Percentiles rank a stretch among this genome's conserved stretches.
Conservation (phyloP, 2,797 vertebrate species). For the Thripadectes ignobilis region DNA sequence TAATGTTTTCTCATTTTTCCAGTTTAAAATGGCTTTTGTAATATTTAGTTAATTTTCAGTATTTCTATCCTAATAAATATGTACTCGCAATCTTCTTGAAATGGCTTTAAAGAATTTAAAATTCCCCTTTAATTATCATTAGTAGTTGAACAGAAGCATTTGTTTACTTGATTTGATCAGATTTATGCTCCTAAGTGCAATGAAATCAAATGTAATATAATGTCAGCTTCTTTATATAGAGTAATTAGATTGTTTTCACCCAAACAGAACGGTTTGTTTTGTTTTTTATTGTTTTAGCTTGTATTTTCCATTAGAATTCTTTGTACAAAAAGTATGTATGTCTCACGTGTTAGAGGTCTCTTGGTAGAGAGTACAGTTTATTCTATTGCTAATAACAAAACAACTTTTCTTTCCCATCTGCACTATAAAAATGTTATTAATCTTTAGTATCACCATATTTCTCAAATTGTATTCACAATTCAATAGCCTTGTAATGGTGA, state of each 20-base stretch:
- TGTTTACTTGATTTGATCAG: not conserved
- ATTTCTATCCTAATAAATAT: not conserved
- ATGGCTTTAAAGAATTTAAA: not conserved
- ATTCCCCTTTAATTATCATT: not conserved
- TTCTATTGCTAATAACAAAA: not conserved
- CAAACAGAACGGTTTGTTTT: no score
- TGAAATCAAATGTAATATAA: not conserved
- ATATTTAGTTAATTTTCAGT: not conserved
- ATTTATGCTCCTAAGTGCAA: not conserved
- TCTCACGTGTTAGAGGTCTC: not conserved
- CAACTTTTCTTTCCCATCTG: not conserved
- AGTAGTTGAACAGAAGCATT: not conserved
- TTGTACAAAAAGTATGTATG: not conserved
- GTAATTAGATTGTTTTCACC: not conserved
- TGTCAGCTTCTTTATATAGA: not conserved
- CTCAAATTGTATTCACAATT: not conserved
- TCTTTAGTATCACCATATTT: not conserved
- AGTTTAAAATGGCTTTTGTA: not conserved
- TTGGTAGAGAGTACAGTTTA: not conserved
- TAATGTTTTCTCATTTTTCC: not conserved
- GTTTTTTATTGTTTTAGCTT: not conserved
- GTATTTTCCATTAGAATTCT: not conserved
- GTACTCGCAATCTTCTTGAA: not conserved
- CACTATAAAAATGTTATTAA: not conserved
- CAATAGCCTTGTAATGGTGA: not conserved